phyloP scores from a whole-genome alignment of 2,113 vertebrate genomes.

The Entosphenus tridentatus region DNA sequence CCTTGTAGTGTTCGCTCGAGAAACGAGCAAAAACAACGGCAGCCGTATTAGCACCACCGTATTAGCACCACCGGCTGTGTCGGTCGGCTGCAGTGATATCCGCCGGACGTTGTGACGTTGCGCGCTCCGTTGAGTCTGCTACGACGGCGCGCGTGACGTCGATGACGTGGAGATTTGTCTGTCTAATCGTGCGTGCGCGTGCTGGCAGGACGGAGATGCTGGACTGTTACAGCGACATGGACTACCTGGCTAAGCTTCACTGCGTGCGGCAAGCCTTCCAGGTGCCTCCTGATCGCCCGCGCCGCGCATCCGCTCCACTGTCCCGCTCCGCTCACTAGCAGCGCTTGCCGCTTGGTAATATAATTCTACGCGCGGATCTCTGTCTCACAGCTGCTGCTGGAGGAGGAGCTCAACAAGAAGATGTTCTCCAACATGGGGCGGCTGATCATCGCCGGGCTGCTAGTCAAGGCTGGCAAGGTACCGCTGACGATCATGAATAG shows the following conservation, averaged over 20 bases:
- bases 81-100: no score
- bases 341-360: background rate
- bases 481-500: conserved; percentile 8
- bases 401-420: conserved; percentile 46
- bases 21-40: no score
- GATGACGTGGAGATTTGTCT: no score
- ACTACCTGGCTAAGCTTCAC: conserved; percentile 82
- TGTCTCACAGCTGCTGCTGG: conserved; percentile 38
- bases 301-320: background rate
- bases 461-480: conserved; percentile 88
- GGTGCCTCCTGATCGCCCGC: conserved; percentile 20
- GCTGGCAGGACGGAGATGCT: conserved; percentile 53
- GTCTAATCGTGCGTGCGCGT: no score
- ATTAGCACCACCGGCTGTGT: no score
- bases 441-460: conserved; percentile 70
- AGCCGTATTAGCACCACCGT: no score
- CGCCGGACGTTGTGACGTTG: no score
- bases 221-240: conserved; percentile 72
- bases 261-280: conserved; percentile 81
- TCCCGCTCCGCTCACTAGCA: background rate
- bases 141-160: no score
- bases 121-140: no score
- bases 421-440: conserved; percentile 90
- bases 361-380: background rate
- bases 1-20: no score